Conservation (phyloP, 2,888 invertebrate genomes). For the Trachelus iudaicus region DNA sequence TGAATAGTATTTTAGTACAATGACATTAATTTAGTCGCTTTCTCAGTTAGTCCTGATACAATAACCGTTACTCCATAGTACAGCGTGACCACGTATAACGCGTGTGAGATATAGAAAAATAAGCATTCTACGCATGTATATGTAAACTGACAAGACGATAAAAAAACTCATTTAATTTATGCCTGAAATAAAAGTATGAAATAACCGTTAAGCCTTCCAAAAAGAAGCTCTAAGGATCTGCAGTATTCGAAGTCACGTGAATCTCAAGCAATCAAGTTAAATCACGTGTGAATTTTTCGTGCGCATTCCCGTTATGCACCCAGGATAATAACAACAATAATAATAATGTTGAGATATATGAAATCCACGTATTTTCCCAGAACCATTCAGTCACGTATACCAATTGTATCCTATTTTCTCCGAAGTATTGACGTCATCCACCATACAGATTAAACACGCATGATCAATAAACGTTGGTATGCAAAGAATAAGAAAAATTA, state of each 20-base stretch:
- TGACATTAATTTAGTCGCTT: too few species aligned
- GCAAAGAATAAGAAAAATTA: not conserved
- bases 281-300: too few species aligned
- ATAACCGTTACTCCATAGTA: too few species aligned
- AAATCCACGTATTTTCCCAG: not conserved
- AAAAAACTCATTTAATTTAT: not conserved
- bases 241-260: not conserved
- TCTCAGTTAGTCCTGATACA: too few species aligned
- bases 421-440: not conserved
- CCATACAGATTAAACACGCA: not conserved
- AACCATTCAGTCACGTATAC: not conserved
- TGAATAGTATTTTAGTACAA: too few species aligned
- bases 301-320: not conserved
- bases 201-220: not conserved
- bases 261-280: not conserved
- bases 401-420: not conserved
- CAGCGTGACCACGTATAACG: too few species aligned
- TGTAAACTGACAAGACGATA: not conserved
- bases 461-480: not conserved
- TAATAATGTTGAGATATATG: not conserved
- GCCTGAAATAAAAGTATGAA: not conserved
- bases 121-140: not conserved
- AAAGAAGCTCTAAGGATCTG: not conserved
- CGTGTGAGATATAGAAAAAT: too few species aligned
- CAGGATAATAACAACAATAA: not conserved